Base-by-base conservation (phyloP, 2,888 invertebrate species). In the Hoplodrina ambigua region DNA sequence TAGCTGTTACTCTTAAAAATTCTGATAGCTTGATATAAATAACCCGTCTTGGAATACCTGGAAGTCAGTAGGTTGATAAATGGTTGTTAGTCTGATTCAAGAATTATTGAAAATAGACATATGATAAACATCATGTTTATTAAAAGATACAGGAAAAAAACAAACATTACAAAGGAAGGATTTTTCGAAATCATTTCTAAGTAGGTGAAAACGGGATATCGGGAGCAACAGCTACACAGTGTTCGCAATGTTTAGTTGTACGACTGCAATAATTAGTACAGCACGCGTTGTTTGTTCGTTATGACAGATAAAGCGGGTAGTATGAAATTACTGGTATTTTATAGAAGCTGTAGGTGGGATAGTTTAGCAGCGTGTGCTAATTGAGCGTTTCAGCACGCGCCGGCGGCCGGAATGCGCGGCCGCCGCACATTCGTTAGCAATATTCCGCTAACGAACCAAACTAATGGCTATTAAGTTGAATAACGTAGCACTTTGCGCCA, bases 381-480 rank as follows among this genome's bases (percentile, higher is more conserved):
- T 94, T 94, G 93, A 92, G 92, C 91, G 91, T 93, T 94, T 93
- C 91, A 92, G 87, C 89, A 87, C 86, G 87, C 87, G 87, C 86
- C 83, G 85, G 86, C 87, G 82, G 85, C 80, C 86, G 90, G 88
- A 90, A 91, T 87, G 89, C 92, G 90, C 90, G 90, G 84, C 89
- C 86, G 90, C 89, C 92, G 88, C 92, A 93, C 94, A 94, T 93
- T 95, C 95, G 94, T 95, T 94, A 94, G 94, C 94, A 93, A 94
- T 95, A 94, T 95, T 94, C 94, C 93, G 89, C 94, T 95, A 95
- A 95, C 95, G 95, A 95, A 95, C 94, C 94, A 91, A 94, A 94
- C 94, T 95, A 94, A 95, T 94, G 94, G 94, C 93, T 94, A 93
- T 95, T 94, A 94, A 94, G 90, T 94, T 93, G 93, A 94, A 94